Conservation (phyloP, 1,140 invertebrate species). For the Drosophila lacteicornis region DNA sequence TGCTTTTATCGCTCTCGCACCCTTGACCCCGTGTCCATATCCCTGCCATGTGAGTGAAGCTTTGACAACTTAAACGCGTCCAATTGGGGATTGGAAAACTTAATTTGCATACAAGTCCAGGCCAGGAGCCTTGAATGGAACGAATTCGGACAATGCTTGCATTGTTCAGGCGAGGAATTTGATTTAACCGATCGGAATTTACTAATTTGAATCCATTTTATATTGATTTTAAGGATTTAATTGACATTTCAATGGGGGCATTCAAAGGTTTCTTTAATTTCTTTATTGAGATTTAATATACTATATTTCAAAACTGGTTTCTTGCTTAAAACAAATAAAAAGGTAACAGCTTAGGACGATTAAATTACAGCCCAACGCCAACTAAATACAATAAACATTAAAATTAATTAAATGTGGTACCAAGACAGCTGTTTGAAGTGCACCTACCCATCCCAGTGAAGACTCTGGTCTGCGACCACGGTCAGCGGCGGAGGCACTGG, state of each 20-base stretch:
- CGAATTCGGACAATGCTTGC: slow-evolving; percentile 1
- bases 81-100: slow-evolving; percentile 42
- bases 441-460: too few species aligned
- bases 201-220: slow-evolving; percentile 4
- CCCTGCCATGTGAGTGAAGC: slow-evolving; percentile 22
- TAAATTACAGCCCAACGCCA: slow-evolving; percentile 7
- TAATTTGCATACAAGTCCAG: slow-evolving; percentile 27
- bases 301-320: too few species aligned
- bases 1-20: slow-evolving; percentile 43
- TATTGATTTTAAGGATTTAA: background rate
- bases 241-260: background rate
- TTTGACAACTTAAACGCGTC: slow-evolving; percentile 47
- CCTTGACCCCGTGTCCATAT: slow-evolving; percentile 23
- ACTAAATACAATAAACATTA: slow-evolving; percentile 20
- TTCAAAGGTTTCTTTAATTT: background rate
- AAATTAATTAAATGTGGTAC: slow-evolving; percentile 15
- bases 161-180: slow-evolving; percentile 8
- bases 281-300: too few species aligned
- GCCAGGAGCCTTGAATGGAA: background rate
- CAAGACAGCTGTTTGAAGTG: slow-evolving; percentile 1
- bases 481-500: background rate
- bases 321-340: background rate
- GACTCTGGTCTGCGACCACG: background rate
- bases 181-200: background rate
- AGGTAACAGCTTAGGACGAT: too few species aligned